Conservation (phyloP, 2,797 vertebrate species). For the Garrulus glandarius region DNA sequence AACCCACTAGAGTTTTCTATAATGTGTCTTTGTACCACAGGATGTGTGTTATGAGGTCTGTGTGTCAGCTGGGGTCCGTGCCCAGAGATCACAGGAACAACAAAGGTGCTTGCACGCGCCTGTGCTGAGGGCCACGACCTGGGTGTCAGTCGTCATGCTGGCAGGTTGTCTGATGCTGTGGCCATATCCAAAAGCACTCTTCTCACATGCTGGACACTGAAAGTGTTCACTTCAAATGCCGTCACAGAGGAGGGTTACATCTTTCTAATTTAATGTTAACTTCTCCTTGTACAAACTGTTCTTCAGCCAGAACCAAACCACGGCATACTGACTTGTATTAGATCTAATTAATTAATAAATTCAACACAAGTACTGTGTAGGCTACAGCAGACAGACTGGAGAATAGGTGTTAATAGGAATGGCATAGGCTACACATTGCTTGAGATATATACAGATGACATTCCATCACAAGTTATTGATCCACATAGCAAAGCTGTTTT, state of each 20-base stretch:
- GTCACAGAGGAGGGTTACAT: neutral
- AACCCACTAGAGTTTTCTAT: neutral
- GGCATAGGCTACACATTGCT: neutral
- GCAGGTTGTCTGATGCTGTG: neutral
- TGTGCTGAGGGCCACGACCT: neutral
- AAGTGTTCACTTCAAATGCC: neutral
- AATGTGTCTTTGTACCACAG: neutral
- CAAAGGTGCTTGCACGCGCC: neutral
- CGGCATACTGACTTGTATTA: neutral
- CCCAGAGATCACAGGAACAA: neutral
- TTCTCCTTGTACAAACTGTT: neutral
- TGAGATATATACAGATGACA: neutral
- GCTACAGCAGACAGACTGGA: neutral
- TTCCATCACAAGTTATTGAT: neutral
- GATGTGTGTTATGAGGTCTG: neutral
- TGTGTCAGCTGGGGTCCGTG: neutral
- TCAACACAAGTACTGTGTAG: neutral
- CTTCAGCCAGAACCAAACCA: neutral
- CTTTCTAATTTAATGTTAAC: neutral
- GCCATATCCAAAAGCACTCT: neutral
- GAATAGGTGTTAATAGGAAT: neutral
- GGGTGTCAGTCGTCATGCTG: rapidly evolving
- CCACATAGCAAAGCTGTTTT: neutral
- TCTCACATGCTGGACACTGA: neutral
- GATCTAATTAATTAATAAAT: neutral